Evolutionary conservation across 1,140 invertebrate species (phyloP).

Genomic region (Hypothenemus hampei): DNA sequence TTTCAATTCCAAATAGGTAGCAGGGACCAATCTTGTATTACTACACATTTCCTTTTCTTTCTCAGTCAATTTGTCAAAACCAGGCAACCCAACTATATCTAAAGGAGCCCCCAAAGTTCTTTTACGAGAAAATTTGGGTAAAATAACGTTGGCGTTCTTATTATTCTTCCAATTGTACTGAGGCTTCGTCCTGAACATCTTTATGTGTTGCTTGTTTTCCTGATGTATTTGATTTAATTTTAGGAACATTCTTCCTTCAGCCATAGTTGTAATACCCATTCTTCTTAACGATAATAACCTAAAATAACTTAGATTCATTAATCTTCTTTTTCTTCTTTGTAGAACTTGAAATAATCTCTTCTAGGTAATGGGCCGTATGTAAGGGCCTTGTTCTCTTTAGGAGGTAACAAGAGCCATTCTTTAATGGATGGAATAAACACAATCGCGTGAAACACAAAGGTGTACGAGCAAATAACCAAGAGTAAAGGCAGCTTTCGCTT

Average conservation of each 20-base stretch:
- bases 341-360: too few species aligned
- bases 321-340: neutral
- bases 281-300: slow-evolving; percentile 62
- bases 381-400: slow-evolving; percentile 6
- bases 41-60: slow-evolving; percentile 76
- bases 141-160: slow-evolving; percentile 33
- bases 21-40: slow-evolving; percentile 64
- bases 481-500: slow-evolving; percentile 6
- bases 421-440: slow-evolving; percentile 8
- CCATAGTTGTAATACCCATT: slow-evolving; percentile 64
- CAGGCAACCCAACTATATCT: slow-evolving; percentile 70
- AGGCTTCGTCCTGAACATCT: slow-evolving; percentile 35
- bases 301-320: neutral
- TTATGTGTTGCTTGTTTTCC: slow-evolving; percentile 52
- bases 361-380: neutral
- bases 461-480: slow-evolving; percentile 5
- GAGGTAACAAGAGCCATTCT: slow-evolving; percentile 5
- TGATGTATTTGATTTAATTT: slow-evolving; percentile 59
- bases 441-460: slow-evolving; percentile 16
- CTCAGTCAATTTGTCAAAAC: slow-evolving; percentile 67
- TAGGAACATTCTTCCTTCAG: slow-evolving; percentile 62
- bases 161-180: slow-evolving; percentile 38
- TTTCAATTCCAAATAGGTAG: slow-evolving; percentile 73
- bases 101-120: slow-evolving; percentile 56
- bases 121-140: slow-evolving; percentile 30